Base-by-base conservation (phyloP, 2,797 vertebrate species). In the Momotus momota region DNA sequence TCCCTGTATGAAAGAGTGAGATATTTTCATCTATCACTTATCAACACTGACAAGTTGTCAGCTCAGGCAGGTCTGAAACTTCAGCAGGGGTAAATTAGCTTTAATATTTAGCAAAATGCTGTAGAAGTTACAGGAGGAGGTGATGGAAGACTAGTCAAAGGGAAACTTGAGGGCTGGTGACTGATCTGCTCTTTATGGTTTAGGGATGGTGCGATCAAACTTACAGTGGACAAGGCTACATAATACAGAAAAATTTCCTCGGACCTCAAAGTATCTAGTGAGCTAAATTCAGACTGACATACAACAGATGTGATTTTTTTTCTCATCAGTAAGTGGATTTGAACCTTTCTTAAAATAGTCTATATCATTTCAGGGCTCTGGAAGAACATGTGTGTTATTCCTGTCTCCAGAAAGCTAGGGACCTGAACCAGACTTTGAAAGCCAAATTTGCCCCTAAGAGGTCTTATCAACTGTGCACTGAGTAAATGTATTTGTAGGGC, bases 11-110 rank as follows among this genome's bases (percentile, higher is more conserved):
- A 94, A 96, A 92, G 55, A 48, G 89, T 67, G 88, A 81, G 94
- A 74, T 92, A 91, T 58, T 94, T 93, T 84, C 74, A 71, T 95
- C 94, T 67, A 83, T 95, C 74, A 90, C 70, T 96, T 93, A 92
- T 38, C 83, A 91, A 92, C 90, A 90, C 35, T 41, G 64, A 94
- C 66, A 97, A 91, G 80, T 75, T 95, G 82, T 85, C 93, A 97
- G 80, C 67, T 72, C 94, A 88, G 74, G 87, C 60, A 96, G 90
- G 81, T 43, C 72, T 94, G 95, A 84, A 90, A 81, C 14, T 93
- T 78, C 35, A 77, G 33, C n/a, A 89, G 49, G 43, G 81, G 90
- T 91, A 96, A 90, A 83, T 81, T 51, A 97, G 64, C 70, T 85
- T 72, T 91, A 95, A 85, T 93, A 85, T 91, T 88, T 89, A 96